Evolutionary conservation across 2,113 vertebrate species (phyloP).

Genomic region (Calyptomena viridis): DNA sequence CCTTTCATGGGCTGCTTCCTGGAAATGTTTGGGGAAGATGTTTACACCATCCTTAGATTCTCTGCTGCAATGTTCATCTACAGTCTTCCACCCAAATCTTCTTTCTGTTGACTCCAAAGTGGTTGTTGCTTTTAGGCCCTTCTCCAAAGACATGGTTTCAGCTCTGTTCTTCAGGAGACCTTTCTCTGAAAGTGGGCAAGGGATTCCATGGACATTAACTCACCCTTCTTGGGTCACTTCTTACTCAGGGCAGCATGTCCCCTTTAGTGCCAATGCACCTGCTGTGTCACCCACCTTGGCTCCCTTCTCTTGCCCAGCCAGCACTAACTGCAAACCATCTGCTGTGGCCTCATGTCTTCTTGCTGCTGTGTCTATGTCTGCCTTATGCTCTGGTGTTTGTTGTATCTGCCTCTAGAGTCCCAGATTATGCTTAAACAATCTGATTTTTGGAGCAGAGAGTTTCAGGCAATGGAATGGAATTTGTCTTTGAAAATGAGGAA

Average conservation of each 20-base stretch:
- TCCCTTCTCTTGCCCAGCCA: not conserved
- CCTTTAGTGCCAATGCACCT: rapidly evolving
- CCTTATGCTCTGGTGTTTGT: not conserved
- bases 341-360: not conserved
- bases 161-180: not conserved
- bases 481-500: not conserved
- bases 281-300: not conserved
- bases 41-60: not conserved
- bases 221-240: not conserved
- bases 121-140: not conserved
- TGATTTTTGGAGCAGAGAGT: not conserved
- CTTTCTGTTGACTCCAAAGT: not conserved
- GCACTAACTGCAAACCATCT: not conserved
- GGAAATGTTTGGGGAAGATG: not conserved
- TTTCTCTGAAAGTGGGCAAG: not conserved
- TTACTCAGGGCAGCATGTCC: not conserved
- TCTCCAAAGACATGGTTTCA: not conserved
- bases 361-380: not conserved
- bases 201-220: not conserved
- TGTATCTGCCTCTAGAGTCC: not conserved
- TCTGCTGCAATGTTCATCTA: not conserved
- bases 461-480: not conserved
- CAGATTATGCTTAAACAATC: not conserved
- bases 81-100: not conserved
- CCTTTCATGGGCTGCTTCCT: not conserved